phyloP scores from a whole-genome alignment of 2,113 vertebrate genomes.

The Pomatostomus ruficeps region DNA sequence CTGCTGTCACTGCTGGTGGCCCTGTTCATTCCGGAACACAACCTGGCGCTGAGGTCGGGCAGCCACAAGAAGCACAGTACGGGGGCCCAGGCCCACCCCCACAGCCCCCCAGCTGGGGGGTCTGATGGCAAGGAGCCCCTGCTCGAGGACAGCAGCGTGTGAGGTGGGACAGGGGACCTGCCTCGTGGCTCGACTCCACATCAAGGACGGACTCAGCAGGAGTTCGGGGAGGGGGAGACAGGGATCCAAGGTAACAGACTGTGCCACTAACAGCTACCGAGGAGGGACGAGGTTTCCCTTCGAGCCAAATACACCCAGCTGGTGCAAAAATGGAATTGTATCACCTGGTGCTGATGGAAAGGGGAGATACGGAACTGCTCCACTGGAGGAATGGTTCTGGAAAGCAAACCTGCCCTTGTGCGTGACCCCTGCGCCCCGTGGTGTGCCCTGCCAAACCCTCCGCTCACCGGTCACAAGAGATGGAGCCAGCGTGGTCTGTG shows the following conservation, averaged over 20 bases:
- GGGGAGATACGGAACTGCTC: not conserved
- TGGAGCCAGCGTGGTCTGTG: not conserved
- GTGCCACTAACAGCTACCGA: not conserved
- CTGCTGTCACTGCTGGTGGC: conserved; percentile 89
- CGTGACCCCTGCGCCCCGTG: not conserved
- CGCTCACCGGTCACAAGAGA: not conserved
- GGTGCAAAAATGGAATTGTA: not conserved
- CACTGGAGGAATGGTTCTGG: not conserved
- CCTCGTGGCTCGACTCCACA: not conserved
- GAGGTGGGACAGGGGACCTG: conserved; percentile 26
- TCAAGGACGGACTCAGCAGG: not conserved
- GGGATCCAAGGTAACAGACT: not conserved
- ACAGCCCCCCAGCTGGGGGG: conserved; percentile 80
- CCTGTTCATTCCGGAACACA: conserved; percentile 90
- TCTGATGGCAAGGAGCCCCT: conserved; percentile 87
- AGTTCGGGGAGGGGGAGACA: not conserved
- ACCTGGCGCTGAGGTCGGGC: conserved; percentile 73
- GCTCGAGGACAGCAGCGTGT: conserved; percentile 89
- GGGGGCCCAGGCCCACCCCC: conserved; percentile 80
- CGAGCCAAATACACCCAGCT: conserved; percentile 17
- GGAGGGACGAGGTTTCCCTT: not conserved
- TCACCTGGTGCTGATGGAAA: not conserved
- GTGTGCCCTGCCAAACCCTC: conserved; percentile 17
- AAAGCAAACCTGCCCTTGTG: not conserved
- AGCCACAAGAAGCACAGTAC: conserved; percentile 87